Conservation (phyloP, 2,797 vertebrate species). For the Erithacus rubecula region DNA sequence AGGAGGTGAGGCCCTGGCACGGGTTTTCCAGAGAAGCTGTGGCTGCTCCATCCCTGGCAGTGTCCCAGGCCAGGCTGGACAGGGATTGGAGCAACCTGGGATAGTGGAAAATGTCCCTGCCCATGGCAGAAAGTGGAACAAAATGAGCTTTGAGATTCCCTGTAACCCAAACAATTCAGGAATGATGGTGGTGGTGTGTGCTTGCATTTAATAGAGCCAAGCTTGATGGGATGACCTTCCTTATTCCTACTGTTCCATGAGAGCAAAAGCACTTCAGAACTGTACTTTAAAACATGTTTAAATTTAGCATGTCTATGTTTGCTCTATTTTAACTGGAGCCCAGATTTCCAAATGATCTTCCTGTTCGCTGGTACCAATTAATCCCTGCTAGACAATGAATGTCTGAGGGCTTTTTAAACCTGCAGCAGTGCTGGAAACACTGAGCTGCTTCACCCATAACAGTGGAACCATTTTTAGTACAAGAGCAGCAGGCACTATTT, state of each 20-base stretch:
- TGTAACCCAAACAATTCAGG: not conserved
- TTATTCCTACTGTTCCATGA: not conserved
- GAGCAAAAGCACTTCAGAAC: not conserved
- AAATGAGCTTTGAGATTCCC: not conserved
- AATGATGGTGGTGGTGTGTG: not conserved
- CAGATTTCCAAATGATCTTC: not conserved
- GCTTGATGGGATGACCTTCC: not conserved
- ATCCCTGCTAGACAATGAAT: not conserved
- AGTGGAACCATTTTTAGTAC: not conserved
- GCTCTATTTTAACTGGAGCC: not conserved
- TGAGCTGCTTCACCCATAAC: not conserved
- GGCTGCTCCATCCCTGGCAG: not conserved
- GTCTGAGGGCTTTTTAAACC: not conserved
- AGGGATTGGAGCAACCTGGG: accelerated
- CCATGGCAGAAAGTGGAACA: not conserved
- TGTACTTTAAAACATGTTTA: not conserved
- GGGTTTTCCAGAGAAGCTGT: not conserved
- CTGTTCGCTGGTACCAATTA: not conserved
- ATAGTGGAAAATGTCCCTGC: accelerated
- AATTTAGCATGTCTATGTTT: not conserved
- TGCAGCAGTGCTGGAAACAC: not conserved
- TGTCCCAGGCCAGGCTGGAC: accelerated
- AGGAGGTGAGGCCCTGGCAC: accelerated
- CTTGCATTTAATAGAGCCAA: not conserved
- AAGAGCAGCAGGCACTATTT: not conserved